Evolutionary conservation across 2,888 invertebrate species (phyloP).

Genomic region (Tridacna crocea): DNA sequence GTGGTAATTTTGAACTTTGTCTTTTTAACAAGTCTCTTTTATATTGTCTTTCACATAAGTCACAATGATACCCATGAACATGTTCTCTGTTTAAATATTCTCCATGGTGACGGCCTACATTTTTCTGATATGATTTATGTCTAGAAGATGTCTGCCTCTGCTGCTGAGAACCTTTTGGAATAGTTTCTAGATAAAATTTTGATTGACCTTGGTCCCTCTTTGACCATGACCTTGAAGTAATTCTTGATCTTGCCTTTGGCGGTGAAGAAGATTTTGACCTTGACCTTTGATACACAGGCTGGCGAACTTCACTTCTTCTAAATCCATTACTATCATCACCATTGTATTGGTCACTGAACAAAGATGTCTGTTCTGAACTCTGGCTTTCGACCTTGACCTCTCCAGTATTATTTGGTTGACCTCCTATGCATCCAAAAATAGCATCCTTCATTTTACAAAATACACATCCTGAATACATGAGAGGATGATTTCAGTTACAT

Average conservation of each 20-base stretch:
- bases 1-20: conserved; percentile 39
- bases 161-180: conserved; percentile 14
- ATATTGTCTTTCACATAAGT: conserved; percentile 56
- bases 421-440: conserved; percentile 61
- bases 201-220: conserved; percentile 26
- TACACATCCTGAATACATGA: conserved; percentile 62
- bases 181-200: conserved; percentile 16
- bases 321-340: conserved; percentile 19
- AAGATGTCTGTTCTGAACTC: conserved; percentile 24
- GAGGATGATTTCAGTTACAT: not conserved
- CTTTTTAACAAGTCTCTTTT: conserved; percentile 52
- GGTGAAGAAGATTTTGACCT: conserved; percentile 20
- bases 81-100: conserved; percentile 34
- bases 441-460: conserved; percentile 66
- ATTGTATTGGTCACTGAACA: conserved; percentile 13
- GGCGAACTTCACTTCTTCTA: not conserved
- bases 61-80: conserved; percentile 44
- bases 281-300: not conserved
- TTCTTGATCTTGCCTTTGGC: conserved; percentile 15
- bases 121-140: conserved; percentile 18
- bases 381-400: conserved; percentile 33
- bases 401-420: conserved; percentile 45
- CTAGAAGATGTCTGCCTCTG: conserved; percentile 8
- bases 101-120: conserved; percentile 35
- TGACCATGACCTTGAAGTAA: conserved; percentile 35